Base-by-base conservation (phyloP, 2,113 vertebrate species). In the Holacanthus passer region DNA sequence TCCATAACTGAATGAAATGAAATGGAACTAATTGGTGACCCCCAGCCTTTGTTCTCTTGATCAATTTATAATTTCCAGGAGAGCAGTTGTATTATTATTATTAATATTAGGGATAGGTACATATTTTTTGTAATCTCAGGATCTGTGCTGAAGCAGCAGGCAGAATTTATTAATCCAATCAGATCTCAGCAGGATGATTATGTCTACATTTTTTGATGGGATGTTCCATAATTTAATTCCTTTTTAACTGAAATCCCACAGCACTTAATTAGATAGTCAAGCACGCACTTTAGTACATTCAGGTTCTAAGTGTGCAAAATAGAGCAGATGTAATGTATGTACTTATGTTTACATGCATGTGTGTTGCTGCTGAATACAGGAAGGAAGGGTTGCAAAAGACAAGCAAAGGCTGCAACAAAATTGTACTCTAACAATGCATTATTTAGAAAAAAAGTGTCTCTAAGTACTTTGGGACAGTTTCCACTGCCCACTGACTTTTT, bases 231-330 rank as follows among this genome's bases (percentile, higher is more conserved):
- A 82, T 81, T 79, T 60, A 77, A 75, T 84, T 87, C 48, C 35
- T 65, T 88, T 96, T 94, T 74, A 90, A 89, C 91, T 91, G 89
- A 72, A 93, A 96, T 97, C 96, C 92, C 95, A 96, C 96, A 97
- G 96, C 97, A 98, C 97, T 97, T 98, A 97, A 96, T 96, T 90
- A 91, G 86, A 89, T 89, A 92, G 92, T 96, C 93, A 93, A 96
- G 96, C 95, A 96, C 96, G 97, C 97, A 97, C 97, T 98, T 98
- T 97, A 96, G 95, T 97, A 93, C 91, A 88, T 93, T 94, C 92
- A 94, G 92, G 91, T 93, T 94, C 90, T 92, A 93, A 92, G 83
- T 93, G 93, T 93, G 92, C 87, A 89, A 80, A 91, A 71, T 86
- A 43, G 89, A 90, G 92, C 92, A 93, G 87, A 90, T 91, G 83